A percentile compares a stretch with the other conserved stretches of the same genome.
Conservation (phyloP, 2,113 vertebrate genomes). For the Tupaia chinensis region DNA sequence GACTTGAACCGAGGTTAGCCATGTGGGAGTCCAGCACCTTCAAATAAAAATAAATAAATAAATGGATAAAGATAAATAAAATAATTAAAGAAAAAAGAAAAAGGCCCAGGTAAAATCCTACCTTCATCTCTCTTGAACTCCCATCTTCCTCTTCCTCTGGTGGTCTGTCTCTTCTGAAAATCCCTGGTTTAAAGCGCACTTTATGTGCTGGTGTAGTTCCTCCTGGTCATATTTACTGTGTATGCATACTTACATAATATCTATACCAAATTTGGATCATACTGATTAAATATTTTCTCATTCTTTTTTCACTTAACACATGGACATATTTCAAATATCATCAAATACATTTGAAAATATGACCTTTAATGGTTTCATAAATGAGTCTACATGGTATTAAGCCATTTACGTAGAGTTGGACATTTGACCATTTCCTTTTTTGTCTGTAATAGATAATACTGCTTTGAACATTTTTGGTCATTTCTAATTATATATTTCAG, state of each 20-base stretch:
- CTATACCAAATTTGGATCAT: not conserved
- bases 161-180: not conserved
- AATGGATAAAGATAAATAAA: too few species aligned
- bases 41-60: too few species aligned
- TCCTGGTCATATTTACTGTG: not conserved
- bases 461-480: not conserved
- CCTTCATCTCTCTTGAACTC: not conserved
- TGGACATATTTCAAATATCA: constrained; percentile 22
- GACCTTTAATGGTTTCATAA: constrained; percentile 24
- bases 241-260: not conserved
- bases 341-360: constrained; percentile 31
- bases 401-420: not conserved
- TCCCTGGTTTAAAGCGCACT: not conserved
- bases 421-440: not conserved
- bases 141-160: not conserved
- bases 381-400: not conserved
- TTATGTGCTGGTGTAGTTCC: not conserved
- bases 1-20: too few species aligned
- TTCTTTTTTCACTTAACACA: not conserved
- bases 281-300: not conserved
- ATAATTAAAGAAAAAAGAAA: not conserved
- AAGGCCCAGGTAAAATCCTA: not conserved
- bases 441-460: not conserved
- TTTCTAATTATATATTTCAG: constrained; percentile 24
- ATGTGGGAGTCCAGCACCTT: too few species aligned